Evolutionary conservation across 2,113 vertebrate genomes (phyloP).

Genomic region (Myotis davidii): DNA sequence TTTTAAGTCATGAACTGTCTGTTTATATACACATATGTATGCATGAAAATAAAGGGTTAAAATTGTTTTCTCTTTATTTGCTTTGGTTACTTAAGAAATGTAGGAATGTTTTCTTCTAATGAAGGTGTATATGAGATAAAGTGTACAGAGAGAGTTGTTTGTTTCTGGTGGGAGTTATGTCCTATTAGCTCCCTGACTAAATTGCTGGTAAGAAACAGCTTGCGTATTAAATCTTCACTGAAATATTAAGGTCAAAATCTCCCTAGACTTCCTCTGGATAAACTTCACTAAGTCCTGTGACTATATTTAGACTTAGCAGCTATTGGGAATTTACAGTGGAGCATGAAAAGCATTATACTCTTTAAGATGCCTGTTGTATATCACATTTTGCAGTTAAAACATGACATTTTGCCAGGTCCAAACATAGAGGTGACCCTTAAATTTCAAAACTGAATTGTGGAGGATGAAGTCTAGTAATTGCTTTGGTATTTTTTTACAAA

Average conservation of each 20-base stretch:
- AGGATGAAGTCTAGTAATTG: neutral
- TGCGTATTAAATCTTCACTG: neutral
- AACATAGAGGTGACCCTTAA: neutral
- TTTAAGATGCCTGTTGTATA: neutral
- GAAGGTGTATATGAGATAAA: neutral
- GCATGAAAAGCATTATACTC: neutral
- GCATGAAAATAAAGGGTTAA: neutral
- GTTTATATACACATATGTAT: neutral
- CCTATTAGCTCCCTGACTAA: neutral
- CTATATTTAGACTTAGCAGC: neutral
- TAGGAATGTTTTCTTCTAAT: neutral
- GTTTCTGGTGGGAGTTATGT: neutral
- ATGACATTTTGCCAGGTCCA: neutral
- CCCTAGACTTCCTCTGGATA: neutral
- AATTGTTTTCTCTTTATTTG: neutral
- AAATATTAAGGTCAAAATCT: conserved; percentile 5
- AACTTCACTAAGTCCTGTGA: neutral
- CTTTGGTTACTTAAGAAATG: neutral
- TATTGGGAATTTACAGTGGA: neutral
- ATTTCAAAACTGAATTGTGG: neutral
- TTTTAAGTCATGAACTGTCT: neutral
- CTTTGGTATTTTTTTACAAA: conserved; percentile 29
- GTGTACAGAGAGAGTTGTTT: neutral
- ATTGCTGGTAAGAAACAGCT: neutral
- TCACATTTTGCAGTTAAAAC: neutral